Evolutionary conservation across 2,888 invertebrate species (phyloP), one percentile per base, ranked within the genome.

Genomic region (Xestia ashworthii): DNA sequence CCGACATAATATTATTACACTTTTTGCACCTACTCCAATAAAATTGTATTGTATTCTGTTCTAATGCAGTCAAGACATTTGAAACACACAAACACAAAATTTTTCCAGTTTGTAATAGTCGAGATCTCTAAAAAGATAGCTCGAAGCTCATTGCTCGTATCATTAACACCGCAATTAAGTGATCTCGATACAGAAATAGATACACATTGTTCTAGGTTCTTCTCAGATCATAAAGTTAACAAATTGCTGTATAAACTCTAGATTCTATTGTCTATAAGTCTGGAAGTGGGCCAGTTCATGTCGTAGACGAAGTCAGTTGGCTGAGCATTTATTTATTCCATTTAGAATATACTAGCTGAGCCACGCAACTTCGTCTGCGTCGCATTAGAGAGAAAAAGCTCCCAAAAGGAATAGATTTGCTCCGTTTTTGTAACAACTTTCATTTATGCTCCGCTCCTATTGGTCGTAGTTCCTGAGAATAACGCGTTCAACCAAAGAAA

Each of bases 261-360:
- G 25, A 48, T 44, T 78, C 74, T 64, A 84, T 86, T 86, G 83
- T 84, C 55, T 71, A 41, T 48, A 19, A 22, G 14, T n/a, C 8
- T 48, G 19, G 3, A 64, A 85, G 65, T 85, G 69, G 85, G 83
- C 82, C 86, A 83, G 0, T 25, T 0, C 53, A 71, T 6, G 1
- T 32, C 19, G 0, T 5, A 22, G 6, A 6, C 9, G 19, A n/a
- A 48, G 11, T 22, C 22, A 74, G 60, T 62, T 74, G 50, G n/a
- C 5, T n/a, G 19, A 62, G 5, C 9, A 19, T 32, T 3, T 1
- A 60, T 60, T 60, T 32, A 25, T 8, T 25, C n/a, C 16, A 62
- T 32, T 62, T 16, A 41, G 41, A 32, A 32, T 3, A 32, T 32
- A 32, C 32, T 32, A 32, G 32, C 3, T 32, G 32, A 32, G 32